phyloP scores from a whole-genome alignment of 2,888 invertebrate species.

The Plebejus argus region DNA sequence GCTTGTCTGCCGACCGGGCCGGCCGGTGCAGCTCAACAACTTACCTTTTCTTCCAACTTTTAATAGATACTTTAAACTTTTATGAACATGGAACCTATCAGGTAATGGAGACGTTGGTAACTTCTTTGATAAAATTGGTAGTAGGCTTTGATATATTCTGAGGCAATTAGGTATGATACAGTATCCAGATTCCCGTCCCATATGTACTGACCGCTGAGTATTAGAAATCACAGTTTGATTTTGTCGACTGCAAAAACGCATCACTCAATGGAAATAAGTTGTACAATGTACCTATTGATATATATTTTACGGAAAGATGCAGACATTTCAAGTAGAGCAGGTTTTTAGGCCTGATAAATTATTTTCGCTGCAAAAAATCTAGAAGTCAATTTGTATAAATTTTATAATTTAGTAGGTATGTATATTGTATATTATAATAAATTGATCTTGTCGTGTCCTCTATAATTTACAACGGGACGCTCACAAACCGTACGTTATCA shows the following conservation, averaged over 20 bases:
- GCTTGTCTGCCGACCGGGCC: slow-evolving; percentile 67
- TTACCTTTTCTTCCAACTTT: slow-evolving; percentile 65
- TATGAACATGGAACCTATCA: slow-evolving; percentile 38
- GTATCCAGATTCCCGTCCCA: background rate
- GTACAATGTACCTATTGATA: no score
- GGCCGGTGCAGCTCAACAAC: slow-evolving; percentile 62
- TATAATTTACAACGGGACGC: background rate
- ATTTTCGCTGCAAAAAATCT: no score
- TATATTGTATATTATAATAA: background rate
- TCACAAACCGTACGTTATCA: background rate
- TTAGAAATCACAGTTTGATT: background rate
- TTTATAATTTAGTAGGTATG: no score
- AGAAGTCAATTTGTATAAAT: no score
- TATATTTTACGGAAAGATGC: no score
- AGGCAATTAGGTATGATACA: background rate
- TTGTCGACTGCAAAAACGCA: no score
- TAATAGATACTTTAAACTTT: slow-evolving; percentile 43
- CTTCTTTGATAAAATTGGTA: background rate
- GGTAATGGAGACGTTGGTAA: background rate
- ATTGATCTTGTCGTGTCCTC: background rate
- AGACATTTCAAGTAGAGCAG: no score
- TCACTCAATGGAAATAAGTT: no score
- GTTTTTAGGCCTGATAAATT: no score
- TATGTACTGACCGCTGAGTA: background rate
- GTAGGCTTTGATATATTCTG: background rate